Conservation (phyloP, 2,888 invertebrate species). For the Mythimna vitellina region DNA sequence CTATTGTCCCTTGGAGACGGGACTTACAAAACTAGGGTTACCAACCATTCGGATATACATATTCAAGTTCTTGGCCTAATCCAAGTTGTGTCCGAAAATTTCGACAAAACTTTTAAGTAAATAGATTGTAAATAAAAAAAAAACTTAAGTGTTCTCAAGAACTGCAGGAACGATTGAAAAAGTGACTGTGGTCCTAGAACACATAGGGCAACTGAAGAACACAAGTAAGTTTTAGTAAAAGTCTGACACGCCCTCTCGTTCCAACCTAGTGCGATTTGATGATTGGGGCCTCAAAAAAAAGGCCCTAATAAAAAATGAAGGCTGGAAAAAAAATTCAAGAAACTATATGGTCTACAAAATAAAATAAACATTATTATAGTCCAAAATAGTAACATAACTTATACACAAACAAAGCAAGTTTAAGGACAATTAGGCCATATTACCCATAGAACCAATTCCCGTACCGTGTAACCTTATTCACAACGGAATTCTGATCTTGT, state of each 20-base stretch:
- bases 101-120: too few species aligned
- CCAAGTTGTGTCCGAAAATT: too few species aligned
- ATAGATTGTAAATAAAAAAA: too few species aligned
- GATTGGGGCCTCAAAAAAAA: too few species aligned
- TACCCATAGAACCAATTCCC: not conserved
- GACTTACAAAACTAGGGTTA: slow-evolving; percentile 21
- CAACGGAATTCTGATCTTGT: slow-evolving; percentile 54
- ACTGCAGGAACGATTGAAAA: too few species aligned
- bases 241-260: not conserved
- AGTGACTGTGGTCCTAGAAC: not conserved
- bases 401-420: not conserved
- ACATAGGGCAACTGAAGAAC: not conserved
- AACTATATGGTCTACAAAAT: too few species aligned
- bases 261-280: too few species aligned
- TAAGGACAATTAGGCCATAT: not conserved
- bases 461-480: slow-evolving; percentile 16
- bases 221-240: not conserved
- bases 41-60: slow-evolving; percentile 4
- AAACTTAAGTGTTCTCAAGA: too few species aligned
- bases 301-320: too few species aligned
- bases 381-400: too few species aligned
- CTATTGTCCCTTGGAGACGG: slow-evolving; percentile 50
- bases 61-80: not conserved
- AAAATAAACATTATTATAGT: too few species aligned
- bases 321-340: too few species aligned